A percentile compares a stretch with the other conserved stretches of the same genome.
Conservation (phyloP, 1,140 invertebrate species). For the Drosophila bipectinata region DNA sequence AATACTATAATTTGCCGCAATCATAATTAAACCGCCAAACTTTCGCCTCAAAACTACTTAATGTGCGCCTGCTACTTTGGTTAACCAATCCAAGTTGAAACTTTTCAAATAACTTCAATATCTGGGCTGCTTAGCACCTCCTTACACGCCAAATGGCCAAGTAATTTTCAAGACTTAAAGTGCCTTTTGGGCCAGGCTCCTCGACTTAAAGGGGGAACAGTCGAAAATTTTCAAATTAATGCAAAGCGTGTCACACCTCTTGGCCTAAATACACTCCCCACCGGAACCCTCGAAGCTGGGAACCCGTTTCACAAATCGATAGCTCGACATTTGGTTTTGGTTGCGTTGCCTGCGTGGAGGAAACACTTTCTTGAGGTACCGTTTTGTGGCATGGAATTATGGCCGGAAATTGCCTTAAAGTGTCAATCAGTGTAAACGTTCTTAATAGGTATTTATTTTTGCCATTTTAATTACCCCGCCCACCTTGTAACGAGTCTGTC, state of each 20-base stretch:
- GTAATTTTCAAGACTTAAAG: constrained; percentile 24
- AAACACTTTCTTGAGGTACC: constrained; percentile 46
- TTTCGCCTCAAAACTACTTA: not conserved
- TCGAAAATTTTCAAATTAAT: constrained; percentile 37
- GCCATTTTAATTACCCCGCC: constrained; percentile 59
- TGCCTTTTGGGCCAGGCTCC: not conserved
- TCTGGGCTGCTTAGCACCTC: constrained; percentile 20
- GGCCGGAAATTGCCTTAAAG: constrained; percentile 60
- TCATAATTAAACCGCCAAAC: not conserved
- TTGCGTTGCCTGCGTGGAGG: constrained; percentile 23
- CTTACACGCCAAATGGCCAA: constrained; percentile 9
- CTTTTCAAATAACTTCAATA: constrained; percentile 14
- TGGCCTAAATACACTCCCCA: constrained; percentile 27
- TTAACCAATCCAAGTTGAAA: constrained; percentile 4
- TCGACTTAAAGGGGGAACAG: constrained; percentile 26
- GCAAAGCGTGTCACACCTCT: constrained; percentile 39
- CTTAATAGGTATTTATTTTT: constrained; percentile 63
- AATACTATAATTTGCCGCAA: not conserved
- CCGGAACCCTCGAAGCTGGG: not conserved
- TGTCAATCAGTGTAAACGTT: constrained; percentile 56
- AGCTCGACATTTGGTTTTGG: constrained; percentile 51
- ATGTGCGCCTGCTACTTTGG: not conserved
- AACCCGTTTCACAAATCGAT: constrained; percentile 39
- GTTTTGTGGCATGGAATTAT: constrained; percentile 56
- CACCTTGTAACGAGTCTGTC: constrained; percentile 4